These are phyloP conservation scores for Platysternon megacephalum DNA, from an alignment of 2,113 vertebrate genomes.

Conservation along the genomic window DNA sequence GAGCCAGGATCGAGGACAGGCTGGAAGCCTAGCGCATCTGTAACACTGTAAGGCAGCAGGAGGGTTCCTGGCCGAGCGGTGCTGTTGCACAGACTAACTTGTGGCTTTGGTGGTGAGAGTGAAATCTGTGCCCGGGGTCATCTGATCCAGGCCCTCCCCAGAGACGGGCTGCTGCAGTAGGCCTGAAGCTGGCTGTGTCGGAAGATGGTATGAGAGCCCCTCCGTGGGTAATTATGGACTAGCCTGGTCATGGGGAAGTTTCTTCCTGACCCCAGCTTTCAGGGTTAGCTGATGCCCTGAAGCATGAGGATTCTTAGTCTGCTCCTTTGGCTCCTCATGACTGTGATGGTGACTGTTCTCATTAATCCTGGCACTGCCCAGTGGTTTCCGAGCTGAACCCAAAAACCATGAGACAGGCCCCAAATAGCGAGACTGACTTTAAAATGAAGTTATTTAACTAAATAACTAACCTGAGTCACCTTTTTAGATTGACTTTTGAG, in stretches of 20 bases:
- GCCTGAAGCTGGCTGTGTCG: not conserved
- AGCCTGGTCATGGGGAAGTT: not conserved
- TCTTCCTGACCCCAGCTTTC: not conserved
- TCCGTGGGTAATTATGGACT: not conserved
- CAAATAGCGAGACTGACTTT: not conserved
- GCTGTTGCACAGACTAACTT: too few species aligned
- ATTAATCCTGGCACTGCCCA: rapidly evolving
- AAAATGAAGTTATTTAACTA: rapidly evolving
- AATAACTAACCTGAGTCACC: not conserved
- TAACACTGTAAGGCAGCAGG: too few species aligned
- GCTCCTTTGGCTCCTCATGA: not conserved
- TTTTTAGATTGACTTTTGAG: not conserved
- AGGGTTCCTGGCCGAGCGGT: too few species aligned
- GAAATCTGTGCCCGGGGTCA: too few species aligned
- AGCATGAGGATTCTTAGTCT: not conserved
- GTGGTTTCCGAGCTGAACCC: not conserved
- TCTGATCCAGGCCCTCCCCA: too few species aligned
- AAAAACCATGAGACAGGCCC: not conserved
- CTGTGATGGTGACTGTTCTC: rapidly evolving
- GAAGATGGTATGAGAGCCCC: not conserved
- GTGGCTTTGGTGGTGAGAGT: too few species aligned
- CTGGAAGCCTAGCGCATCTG: too few species aligned
- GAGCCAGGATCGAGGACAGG: too few species aligned
- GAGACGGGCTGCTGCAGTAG: too few species aligned
- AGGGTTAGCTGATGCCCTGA: not conserved